Evolutionary conservation across 2,113 vertebrate genomes (phyloP), one percentile per base, ranked within the genome.

Genomic region (Melanocharis versteri): DNA sequence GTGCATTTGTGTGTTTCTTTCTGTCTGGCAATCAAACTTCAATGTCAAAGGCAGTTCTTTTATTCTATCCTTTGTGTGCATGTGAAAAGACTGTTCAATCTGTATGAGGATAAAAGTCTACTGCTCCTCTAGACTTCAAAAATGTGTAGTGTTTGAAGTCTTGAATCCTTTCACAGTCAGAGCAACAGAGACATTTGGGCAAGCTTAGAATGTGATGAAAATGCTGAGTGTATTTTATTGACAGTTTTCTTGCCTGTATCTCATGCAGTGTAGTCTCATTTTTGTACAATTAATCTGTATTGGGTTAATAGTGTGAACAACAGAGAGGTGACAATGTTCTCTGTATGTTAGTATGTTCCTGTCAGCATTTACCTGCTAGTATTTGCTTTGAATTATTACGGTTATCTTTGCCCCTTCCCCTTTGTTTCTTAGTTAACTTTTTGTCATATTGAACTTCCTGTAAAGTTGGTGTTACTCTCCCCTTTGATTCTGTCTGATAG

Each of bases 181-280:
- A 84, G 33, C 18, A 45, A 35, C 20, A 30, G 66, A 68, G 31
- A 69, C 16, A 6, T 84, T 87, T 78, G 39, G 19, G 27, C 47
- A 81, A 89, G 13, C 31, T 89, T 71, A 50, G 23, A 83, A 57
- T 68, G 14, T 39, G 58, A 44, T 56, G 61, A 60, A 92, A 90
- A 35, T 1, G 2, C 48, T 0, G 0, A 81, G 6, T 53, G 15
- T 58, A 47, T 71, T 91, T 87, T 91, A 42, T 24, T 2, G 1
- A 13, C 51, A 65, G 5, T 76, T 79, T 83, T 76, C 27, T 45
- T 73, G 47, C 19, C 53, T 40, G 2, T 68, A 33, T 53, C 22
- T 94, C 42, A 37, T 66, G 21, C 47, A 73, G 6, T 15, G 15
- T 73, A 86, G 64, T 56, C 40, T 83, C 13, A 23, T 30, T 86